phyloP scores from a whole-genome alignment of 2,888 invertebrate genomes.

The Drosophila birchii region DNA sequence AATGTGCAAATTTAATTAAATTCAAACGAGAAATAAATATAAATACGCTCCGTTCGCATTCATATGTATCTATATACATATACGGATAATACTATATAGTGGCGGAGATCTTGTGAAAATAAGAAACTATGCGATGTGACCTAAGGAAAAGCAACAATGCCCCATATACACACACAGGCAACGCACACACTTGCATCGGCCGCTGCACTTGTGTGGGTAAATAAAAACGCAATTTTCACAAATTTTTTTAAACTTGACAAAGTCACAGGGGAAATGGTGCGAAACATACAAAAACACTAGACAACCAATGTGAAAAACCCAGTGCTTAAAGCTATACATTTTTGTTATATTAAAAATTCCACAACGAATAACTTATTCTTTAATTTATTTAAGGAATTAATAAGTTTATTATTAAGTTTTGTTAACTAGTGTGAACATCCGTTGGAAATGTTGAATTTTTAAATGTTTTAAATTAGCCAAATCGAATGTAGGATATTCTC shows the following conservation, averaged over 20 bases:
- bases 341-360: neutral
- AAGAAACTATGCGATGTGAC: slow-evolving; percentile 49
- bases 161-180: slow-evolving; percentile 1
- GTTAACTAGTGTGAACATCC: slow-evolving; percentile 13
- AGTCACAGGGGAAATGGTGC: slow-evolving; percentile 14
- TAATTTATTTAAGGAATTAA: no score
- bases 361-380: neutral
- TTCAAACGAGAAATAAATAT: slow-evolving; percentile 79
- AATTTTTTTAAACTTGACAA: slow-evolving; percentile 51
- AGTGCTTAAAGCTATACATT: neutral
- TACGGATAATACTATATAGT: slow-evolving; percentile 44
- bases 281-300: slow-evolving; percentile 23
- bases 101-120: slow-evolving; percentile 46
- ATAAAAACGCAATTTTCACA: slow-evolving; percentile 43
- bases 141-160: slow-evolving; percentile 37
- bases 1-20: slow-evolving; percentile 81
- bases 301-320: neutral
- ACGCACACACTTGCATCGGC: slow-evolving; percentile 10
- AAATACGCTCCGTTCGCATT: slow-evolving; percentile 47
- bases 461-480: slow-evolving; percentile 39
- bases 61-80: neutral
- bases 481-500: slow-evolving; percentile 5
- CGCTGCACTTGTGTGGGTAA: slow-evolving; percentile 21
- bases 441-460: slow-evolving; percentile 3
- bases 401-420: neutral